Conservation (phyloP, 2,797 vertebrate species). For the Cheirogaleus major region DNA sequence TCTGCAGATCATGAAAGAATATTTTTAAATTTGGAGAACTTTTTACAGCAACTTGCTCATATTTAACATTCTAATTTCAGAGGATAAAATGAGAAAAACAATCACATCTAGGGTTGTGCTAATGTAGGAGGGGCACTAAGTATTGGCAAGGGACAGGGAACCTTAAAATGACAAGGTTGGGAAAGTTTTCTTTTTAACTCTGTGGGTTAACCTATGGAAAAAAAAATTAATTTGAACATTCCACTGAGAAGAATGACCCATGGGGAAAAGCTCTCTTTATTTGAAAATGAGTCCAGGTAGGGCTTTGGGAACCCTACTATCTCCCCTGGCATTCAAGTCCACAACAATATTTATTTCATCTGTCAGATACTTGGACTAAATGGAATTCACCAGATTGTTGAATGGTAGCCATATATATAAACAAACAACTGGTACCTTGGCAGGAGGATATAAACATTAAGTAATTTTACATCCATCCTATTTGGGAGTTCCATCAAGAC, state of each 20-base stretch:
- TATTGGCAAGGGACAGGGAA: neutral
- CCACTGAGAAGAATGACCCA: constrained; percentile 27
- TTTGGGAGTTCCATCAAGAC: constrained; percentile 67
- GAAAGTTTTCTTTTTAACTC: neutral
- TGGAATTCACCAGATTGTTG: constrained; percentile 78
- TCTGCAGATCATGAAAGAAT: neutral
- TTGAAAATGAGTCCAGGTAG: constrained; percentile 63
- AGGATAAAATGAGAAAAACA: neutral
- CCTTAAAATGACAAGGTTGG: constrained; percentile 27
- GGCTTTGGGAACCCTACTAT: constrained; percentile 19
- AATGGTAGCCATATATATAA: constrained; percentile 70
- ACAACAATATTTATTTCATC: constrained; percentile 74
- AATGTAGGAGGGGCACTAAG: neutral
- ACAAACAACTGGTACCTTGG: constrained; percentile 77
- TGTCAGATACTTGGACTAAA: constrained; percentile 72
- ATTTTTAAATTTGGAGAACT: neutral
- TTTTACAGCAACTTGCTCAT: constrained; percentile 2
- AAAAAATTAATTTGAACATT: constrained; percentile 4
- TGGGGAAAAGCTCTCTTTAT: neutral
- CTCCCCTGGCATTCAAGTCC: constrained; percentile 52
- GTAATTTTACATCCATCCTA: constrained; percentile 67
- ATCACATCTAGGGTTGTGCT: neutral
- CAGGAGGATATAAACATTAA: constrained; percentile 73
- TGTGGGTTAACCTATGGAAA: neutral
- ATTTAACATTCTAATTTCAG: constrained; percentile 23